Conservation (phyloP, 2,113 vertebrate species). For the Heliornis fulica region DNA sequence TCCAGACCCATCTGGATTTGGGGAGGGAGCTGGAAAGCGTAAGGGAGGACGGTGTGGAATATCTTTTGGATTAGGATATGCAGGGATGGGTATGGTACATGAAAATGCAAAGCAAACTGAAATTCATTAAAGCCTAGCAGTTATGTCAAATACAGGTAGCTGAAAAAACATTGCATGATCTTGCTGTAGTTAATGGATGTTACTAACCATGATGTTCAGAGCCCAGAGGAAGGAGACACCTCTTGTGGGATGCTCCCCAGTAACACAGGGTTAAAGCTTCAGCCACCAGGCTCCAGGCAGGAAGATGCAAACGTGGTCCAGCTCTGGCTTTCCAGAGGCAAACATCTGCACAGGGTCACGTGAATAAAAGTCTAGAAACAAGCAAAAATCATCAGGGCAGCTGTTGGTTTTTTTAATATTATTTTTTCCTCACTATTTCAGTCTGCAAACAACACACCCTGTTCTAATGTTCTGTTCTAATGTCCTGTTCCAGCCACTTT, state of each 20-base stretch:
- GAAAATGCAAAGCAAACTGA: neutral
- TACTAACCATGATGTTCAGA: neutral
- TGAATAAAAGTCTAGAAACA: neutral
- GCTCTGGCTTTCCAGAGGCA: neutral
- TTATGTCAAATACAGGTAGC: neutral
- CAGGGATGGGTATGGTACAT: neutral
- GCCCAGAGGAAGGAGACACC: neutral
- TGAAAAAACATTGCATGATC: neutral
- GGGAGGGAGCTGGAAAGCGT: neutral
- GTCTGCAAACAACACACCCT: neutral
- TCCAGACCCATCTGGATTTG: neutral
- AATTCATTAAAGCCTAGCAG: neutral
- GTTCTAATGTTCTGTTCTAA: accelerated
- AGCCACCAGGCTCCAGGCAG: neutral
- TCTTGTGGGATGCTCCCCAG: neutral
- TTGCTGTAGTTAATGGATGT: neutral
- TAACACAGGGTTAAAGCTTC: neutral
- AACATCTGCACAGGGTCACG: neutral
- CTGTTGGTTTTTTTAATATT: neutral
- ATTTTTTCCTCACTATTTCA: neutral
- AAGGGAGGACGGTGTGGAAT: accelerated
- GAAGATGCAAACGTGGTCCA: neutral
- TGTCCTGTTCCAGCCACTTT: neutral
- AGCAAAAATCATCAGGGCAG: neutral
- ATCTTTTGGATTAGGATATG: neutral